Percentiles rank a stretch among this genome's conserved stretches.
Conservation (phyloP, 2,797 vertebrate genomes). For the Monodelphis domestica region DNA sequence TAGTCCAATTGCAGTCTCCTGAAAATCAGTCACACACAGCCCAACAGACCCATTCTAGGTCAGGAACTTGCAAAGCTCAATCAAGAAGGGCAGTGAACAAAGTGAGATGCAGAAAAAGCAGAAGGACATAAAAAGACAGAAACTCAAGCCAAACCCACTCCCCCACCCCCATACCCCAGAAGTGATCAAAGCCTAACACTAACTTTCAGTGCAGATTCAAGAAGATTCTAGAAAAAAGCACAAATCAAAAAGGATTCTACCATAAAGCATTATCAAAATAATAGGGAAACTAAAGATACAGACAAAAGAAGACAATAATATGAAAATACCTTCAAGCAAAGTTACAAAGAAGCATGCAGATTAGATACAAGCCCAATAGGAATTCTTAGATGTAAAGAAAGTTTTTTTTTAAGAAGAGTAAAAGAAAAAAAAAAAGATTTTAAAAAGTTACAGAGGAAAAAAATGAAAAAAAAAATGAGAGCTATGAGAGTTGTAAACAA, state of each 20-base stretch:
- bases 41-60: not conserved
- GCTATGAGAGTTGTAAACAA: not conserved
- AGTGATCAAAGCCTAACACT: not conserved
- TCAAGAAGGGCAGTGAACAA: not conserved
- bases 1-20: not conserved
- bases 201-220: not conserved
- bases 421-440: no score
- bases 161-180: not conserved
- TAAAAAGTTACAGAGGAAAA: not conserved
- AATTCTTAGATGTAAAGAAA: not conserved
- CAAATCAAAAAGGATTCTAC: not conserved
- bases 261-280: not conserved
- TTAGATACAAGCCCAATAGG: not conserved
- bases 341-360: not conserved
- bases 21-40: not conserved
- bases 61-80: not conserved
- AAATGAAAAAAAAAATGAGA: not conserved
- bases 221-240: not conserved
- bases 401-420: not conserved
- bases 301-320: not conserved
- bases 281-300: not conserved
- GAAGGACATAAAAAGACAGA: not conserved
- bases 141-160: not conserved
- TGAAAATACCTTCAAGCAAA: not conserved
- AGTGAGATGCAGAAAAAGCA: not conserved